Evolutionary conservation across 2,888 invertebrate species (phyloP), one percentile per base, ranked within the genome.

Genomic region (Gryllus longicercus): DNA sequence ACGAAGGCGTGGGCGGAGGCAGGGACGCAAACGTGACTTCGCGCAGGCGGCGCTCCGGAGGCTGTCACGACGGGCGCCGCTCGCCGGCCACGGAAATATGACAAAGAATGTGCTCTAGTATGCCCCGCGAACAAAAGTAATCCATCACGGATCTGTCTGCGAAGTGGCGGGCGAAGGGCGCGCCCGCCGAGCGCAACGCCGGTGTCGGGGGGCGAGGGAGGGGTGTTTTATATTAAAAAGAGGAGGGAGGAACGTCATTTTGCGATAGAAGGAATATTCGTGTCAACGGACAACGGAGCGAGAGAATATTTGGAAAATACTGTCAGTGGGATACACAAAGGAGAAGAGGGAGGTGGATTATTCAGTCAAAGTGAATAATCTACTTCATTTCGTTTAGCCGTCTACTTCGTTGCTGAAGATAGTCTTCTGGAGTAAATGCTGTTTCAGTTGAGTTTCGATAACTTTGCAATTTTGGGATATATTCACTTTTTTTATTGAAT

Each of bases 31-130:
- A 38, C 38, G 38, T 38, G 38, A 38, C 38, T 38, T 38, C 38
- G 38, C 38, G 38, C 38, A 38, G 38, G 38, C 38, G 38, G 38
- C 63, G 14, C n/a, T n/a, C 63, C 63, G 63, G 63, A 63, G 63
- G 63, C 63, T 63, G 63, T 63, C 63, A 63, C 63, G n/a, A n/a
- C 16, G 63, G n/a, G n/a, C 63, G n/a, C 16, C 63, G 63, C 63
- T 14, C n/a, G 63, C n/a, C 63, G 63, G n/a, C 63, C 63, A n/a
- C n/a, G 63, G 63, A 63, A 63, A 63, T 63, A 63, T 63, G 63
- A 63, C 63, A n/a, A 63, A 63, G 63, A 63, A n/a, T 63, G 63
- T 63, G 63, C 63, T 63, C 63, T 63, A 63, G 63, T n/a, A 63
- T 63, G 63, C 63, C 63, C n/a, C n/a, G 63, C 63, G 63, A 63